phyloP scores from a whole-genome alignment of 2,797 vertebrate species.

The Champsocephalus gunnari region DNA sequence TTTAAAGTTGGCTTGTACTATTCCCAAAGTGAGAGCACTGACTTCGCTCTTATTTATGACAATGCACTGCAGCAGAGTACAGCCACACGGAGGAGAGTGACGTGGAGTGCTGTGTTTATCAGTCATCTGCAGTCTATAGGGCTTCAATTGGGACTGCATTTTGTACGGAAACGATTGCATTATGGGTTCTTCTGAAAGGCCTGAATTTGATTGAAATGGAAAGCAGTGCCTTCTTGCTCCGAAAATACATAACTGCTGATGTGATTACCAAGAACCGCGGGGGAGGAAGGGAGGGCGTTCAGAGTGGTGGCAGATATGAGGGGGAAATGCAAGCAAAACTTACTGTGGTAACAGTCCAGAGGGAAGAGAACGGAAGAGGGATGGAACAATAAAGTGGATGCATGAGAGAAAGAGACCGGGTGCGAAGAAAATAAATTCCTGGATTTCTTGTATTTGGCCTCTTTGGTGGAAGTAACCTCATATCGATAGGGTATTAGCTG shows the following conservation, averaged over 20 bases:
- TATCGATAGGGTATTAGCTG: constrained; percentile 62
- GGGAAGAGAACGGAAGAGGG: constrained; percentile 9
- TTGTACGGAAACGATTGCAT: constrained; percentile 77
- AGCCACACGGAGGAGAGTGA: constrained; percentile 57
- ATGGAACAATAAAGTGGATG: constrained; percentile 16
- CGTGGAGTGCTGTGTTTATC: constrained; percentile 72
- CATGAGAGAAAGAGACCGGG: constrained; percentile 10
- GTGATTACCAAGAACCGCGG: constrained; percentile 74
- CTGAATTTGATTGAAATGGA: constrained; percentile 83
- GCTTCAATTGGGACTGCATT: constrained; percentile 77
- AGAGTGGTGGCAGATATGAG: constrained; percentile 52
- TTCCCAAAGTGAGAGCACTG: constrained; percentile 43
- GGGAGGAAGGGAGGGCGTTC: constrained; percentile 44
- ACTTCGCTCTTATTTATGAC: constrained; percentile 57
- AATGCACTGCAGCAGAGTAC: constrained; percentile 56
- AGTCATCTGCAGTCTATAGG: constrained; percentile 78
- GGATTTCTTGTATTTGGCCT: constrained; percentile 46
- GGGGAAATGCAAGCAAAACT: constrained; percentile 60
- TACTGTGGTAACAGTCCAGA: constrained; percentile 37
- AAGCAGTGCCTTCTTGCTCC: constrained; percentile 77
- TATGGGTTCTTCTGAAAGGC: constrained; percentile 77
- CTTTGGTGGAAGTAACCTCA: constrained; percentile 52
- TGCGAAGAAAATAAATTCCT: constrained; percentile 43
- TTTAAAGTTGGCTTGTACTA: constrained; percentile 61
- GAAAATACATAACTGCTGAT: constrained; percentile 80